Percentiles rank a stretch among this genome's conserved stretches.
phyloP scores from a whole-genome alignment of 1,140 invertebrate genomes.

The Ganaspis sp. region DNA sequence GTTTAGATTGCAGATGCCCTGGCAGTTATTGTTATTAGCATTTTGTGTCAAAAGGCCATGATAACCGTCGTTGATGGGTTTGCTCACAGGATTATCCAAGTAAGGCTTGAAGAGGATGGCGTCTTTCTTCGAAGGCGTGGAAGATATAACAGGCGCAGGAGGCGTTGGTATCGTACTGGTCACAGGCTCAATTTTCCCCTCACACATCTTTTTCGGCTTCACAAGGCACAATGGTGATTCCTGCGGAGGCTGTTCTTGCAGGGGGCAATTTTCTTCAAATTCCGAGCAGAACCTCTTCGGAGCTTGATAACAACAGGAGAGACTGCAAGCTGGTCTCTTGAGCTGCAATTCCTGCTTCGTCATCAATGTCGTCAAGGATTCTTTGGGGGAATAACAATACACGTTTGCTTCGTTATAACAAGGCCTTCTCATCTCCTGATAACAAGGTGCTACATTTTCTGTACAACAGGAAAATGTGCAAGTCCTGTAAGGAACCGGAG shows the following conservation, averaged over 20 bases:
- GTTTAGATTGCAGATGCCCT: constrained; percentile 66
- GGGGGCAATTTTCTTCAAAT: constrained; percentile 36
- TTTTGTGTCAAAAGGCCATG: constrained; percentile 41
- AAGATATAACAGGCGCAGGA: constrained; percentile 45
- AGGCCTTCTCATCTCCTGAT: constrained; percentile 48
- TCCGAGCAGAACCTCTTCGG: constrained; percentile 57
- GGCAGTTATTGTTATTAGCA: constrained; percentile 68
- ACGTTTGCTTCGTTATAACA: constrained; percentile 47
- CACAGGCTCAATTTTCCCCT: constrained; percentile 62
- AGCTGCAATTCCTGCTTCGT: constrained; percentile 45
- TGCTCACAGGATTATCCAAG: constrained; percentile 78
- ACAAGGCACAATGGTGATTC: constrained; percentile 72
- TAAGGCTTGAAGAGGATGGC: constrained; percentile 82
- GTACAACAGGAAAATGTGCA: constrained; percentile 63
- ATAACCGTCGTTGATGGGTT: constrained; percentile 58
- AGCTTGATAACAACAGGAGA: constrained; percentile 58
- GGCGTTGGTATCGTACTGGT: constrained; percentile 73
- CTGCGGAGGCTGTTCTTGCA: constrained; percentile 60
- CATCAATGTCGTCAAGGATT: constrained; percentile 23
- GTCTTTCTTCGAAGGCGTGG: constrained; percentile 67
- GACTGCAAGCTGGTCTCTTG: constrained; percentile 56
- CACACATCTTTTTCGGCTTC: constrained; percentile 61
- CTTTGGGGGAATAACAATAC: constrained; percentile 64
- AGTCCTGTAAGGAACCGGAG: constrained; percentile 37
- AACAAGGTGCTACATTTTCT: constrained; percentile 45